Conservation (phyloP, 2,888 invertebrate genomes). For the Nomada lathburiana region DNA sequence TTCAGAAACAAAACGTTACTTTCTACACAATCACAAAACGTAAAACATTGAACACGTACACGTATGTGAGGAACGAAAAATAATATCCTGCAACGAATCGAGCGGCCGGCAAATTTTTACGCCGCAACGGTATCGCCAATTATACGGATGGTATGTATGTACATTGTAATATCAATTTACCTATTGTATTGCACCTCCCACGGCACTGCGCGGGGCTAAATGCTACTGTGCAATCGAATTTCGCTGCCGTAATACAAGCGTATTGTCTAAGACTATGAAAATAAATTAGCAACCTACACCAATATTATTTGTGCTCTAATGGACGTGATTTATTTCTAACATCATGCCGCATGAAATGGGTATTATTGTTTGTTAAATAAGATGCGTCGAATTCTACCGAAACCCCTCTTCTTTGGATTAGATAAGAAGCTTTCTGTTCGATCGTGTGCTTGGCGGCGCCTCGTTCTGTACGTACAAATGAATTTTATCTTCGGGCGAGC, state of each 20-base stretch:
- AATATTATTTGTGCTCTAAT: neutral
- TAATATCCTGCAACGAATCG: neutral
- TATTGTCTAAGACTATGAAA: neutral
- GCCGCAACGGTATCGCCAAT: slow-evolving; percentile 7
- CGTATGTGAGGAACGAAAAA: neutral
- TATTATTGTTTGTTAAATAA: slow-evolving; percentile 9
- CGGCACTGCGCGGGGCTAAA: slow-evolving; percentile 10
- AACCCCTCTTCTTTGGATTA: neutral
- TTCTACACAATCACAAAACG: neutral
- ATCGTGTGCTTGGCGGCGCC: slow-evolving; percentile 10
- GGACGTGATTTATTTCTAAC: neutral
- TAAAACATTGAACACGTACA: slow-evolving; percentile 1
- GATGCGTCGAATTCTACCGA: slow-evolving; percentile 9
- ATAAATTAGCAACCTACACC: slow-evolving; percentile 31
- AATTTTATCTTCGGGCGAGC: neutral
- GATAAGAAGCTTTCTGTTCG: neutral
- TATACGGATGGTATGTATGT: neutral
- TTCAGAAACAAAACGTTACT: slow-evolving; percentile 32
- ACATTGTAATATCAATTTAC: slow-evolving; percentile 17
- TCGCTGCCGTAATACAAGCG: slow-evolving; percentile 34
- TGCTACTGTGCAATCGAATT: slow-evolving; percentile 6
- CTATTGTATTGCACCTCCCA: neutral
- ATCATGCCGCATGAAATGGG: slow-evolving; percentile 13
- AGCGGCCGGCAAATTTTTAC: slow-evolving; percentile 5
- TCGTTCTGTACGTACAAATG: slow-evolving; percentile 1